Evolutionary conservation across 1,140 invertebrate species (phyloP).

Genomic region (Eubasilissa regina): DNA sequence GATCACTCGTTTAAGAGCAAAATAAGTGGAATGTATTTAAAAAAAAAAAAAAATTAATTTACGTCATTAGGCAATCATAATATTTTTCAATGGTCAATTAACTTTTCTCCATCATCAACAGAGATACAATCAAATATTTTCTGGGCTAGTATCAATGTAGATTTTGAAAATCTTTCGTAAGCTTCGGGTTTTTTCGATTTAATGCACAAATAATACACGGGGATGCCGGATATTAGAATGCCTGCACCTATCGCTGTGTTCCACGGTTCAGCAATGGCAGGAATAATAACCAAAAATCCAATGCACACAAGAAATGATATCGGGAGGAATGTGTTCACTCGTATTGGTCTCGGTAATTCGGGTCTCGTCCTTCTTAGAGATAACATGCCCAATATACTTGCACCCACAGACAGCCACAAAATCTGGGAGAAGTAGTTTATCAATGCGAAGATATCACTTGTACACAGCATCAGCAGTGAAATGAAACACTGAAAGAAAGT

Average conservation of each 20-base stretch:
- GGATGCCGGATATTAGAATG: slow-evolving; percentile 91
- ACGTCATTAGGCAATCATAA: slow-evolving; percentile 12
- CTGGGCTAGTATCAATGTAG: slow-evolving; percentile 69
- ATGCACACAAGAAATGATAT: slow-evolving; percentile 89
- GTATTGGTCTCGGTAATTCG: slow-evolving; percentile 85
- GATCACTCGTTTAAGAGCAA: no score
- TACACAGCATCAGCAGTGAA: slow-evolving; percentile 81
- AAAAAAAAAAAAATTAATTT: background rate
- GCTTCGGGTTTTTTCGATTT: slow-evolving; percentile 84
- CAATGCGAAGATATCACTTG: slow-evolving; percentile 80
- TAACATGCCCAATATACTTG: slow-evolving; percentile 84
- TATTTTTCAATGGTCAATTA: slow-evolving; percentile 54
- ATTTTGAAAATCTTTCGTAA: slow-evolving; percentile 66
- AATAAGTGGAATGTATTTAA: no score
- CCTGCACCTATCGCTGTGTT: slow-evolving; percentile 88
- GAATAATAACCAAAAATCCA: slow-evolving; percentile 86
- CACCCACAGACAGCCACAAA: slow-evolving; percentile 85
- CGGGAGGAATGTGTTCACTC: slow-evolving; percentile 86
- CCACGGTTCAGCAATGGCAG: slow-evolving; percentile 82
- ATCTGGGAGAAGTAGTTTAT: slow-evolving; percentile 88
- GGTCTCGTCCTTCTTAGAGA: slow-evolving; percentile 83
- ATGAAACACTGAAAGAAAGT: slow-evolving; percentile 77
- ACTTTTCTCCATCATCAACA: slow-evolving; percentile 67
- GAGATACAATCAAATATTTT: slow-evolving; percentile 69
- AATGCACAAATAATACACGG: slow-evolving; percentile 92